Percentiles rank a stretch among this genome's conserved stretches.
Conservation (phyloP, 2,888 invertebrate species). For the Tetranychus truncatus region DNA sequence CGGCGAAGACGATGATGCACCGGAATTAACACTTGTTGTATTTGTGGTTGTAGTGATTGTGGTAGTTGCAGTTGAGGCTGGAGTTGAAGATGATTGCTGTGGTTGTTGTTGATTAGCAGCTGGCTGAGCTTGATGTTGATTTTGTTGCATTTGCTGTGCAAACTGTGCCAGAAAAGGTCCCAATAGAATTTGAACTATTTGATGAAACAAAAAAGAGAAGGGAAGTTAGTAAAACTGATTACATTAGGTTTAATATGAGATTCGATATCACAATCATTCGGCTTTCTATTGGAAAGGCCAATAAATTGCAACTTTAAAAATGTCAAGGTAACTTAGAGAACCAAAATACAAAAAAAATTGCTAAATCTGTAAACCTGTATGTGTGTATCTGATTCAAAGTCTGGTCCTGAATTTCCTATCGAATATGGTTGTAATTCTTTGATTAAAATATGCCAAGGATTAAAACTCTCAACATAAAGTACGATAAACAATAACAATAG, state of each 20-base stretch:
- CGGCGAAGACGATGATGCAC: slow-evolving; percentile 1
- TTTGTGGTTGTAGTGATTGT: slow-evolving; percentile 22
- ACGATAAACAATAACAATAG: too few species aligned
- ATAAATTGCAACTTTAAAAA: too few species aligned
- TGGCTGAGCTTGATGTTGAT: slow-evolving; percentile 22
- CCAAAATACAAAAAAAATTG: too few species aligned
- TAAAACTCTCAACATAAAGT: too few species aligned
- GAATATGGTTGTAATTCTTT: too few species aligned
- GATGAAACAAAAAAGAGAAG: neutral
- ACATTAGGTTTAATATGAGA: neutral
- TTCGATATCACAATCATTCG: too few species aligned
- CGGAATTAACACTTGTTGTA: neutral
- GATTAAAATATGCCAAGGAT: too few species aligned
- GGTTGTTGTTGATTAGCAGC: slow-evolving; percentile 15
- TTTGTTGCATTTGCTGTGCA: slow-evolving; percentile 26
- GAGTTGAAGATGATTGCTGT: slow-evolving; percentile 3
- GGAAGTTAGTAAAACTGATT: neutral
- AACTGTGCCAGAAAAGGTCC: neutral
- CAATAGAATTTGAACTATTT: slow-evolving; percentile 14
- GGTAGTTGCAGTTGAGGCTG: slow-evolving; percentile 23
- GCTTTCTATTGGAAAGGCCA: too few species aligned
- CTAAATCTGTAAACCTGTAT: too few species aligned
- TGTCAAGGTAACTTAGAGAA: too few species aligned
- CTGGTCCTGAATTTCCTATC: too few species aligned
- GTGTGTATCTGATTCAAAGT: too few species aligned